These are phyloP conservation scores for Allolobophora icterica DNA, from an alignment of 2,888 invertebrate genomes.

Conservation along the genomic window DNA sequence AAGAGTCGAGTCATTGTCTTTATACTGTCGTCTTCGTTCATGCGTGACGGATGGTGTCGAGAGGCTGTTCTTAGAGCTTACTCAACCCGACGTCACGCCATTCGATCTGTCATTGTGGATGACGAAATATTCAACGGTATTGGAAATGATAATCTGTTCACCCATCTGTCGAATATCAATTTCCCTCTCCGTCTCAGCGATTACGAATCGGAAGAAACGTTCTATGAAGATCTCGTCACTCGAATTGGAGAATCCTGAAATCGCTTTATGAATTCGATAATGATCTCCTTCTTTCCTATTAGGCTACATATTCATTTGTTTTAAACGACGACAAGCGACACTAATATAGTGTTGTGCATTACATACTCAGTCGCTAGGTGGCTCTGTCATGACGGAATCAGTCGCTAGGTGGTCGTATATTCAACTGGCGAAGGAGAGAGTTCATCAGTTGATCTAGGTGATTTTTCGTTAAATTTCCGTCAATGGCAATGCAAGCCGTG, in stretches of 20 bases:
- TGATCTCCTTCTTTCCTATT: too few species aligned
- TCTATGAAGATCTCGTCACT: too few species aligned
- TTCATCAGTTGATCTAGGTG: too few species aligned
- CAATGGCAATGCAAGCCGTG: not conserved
- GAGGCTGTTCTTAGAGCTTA: not conserved
- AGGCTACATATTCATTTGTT: too few species aligned
- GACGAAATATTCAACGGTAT: not conserved
- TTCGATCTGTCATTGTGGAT: not conserved
- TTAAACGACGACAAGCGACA: too few species aligned
- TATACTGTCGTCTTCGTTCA: not conserved
- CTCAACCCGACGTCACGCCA: not conserved
- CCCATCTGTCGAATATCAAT: not conserved
- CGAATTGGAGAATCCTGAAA: too few species aligned
- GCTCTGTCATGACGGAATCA: not conserved
- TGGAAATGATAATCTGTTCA: not conserved
- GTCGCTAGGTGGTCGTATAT: not conserved
- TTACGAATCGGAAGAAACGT: conserved; percentile 4
- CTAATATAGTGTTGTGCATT: too few species aligned
- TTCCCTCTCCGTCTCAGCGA: not conserved
- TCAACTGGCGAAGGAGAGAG: not conserved
- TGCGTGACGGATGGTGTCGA: not conserved
- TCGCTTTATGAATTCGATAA: too few species aligned
- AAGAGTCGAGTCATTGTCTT: not conserved
- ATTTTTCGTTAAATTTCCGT: not conserved
- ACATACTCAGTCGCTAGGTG: too few species aligned